These are phyloP conservation scores for Astreopora myriophthalma DNA, from an alignment of 64 coral and sea anemone genomes.

Conservation along the genomic window DNA sequence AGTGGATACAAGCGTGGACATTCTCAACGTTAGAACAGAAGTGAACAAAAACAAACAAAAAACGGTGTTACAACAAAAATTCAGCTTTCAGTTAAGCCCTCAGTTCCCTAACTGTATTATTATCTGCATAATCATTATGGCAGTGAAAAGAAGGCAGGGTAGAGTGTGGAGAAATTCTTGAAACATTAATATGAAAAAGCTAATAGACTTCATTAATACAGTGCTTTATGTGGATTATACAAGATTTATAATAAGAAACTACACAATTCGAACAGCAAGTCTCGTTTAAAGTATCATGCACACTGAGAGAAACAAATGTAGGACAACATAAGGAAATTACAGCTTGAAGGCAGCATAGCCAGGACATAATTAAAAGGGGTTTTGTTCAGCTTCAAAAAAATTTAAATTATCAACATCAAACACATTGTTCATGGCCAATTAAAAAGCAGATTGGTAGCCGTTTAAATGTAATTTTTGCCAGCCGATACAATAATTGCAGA, in stretches of 20 bases:
- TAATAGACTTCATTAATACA: background rate
- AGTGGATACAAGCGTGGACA: background rate
- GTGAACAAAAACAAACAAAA: background rate
- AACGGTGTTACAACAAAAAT: background rate
- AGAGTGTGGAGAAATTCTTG: background rate
- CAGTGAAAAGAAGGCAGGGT: background rate
- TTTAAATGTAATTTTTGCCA: slow-evolving; percentile 18
- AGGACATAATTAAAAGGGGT: background rate
- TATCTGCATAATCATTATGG: background rate
- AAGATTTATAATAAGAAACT: slow-evolving; percentile 40
- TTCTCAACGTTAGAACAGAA: too few relatives aligned
- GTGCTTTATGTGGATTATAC: slow-evolving; percentile 30
- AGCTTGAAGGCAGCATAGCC: slow-evolving; percentile 8
- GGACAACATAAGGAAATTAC: background rate
- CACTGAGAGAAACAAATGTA: background rate
- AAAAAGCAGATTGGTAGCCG: background rate
- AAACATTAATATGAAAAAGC: background rate
- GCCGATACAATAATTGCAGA: background rate
- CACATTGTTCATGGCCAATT: slow-evolving; percentile 28
- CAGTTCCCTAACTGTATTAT: background rate
- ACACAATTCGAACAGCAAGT: background rate
- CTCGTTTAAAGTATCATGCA: background rate
- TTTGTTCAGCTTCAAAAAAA: background rate
- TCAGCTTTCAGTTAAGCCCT: background rate
- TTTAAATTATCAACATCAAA: slow-evolving; percentile 33